Evolutionary conservation across 1,140 invertebrate genomes (phyloP), one percentile per base, ranked within the genome.

Genomic region (Coenobita brevimanus): DNA sequence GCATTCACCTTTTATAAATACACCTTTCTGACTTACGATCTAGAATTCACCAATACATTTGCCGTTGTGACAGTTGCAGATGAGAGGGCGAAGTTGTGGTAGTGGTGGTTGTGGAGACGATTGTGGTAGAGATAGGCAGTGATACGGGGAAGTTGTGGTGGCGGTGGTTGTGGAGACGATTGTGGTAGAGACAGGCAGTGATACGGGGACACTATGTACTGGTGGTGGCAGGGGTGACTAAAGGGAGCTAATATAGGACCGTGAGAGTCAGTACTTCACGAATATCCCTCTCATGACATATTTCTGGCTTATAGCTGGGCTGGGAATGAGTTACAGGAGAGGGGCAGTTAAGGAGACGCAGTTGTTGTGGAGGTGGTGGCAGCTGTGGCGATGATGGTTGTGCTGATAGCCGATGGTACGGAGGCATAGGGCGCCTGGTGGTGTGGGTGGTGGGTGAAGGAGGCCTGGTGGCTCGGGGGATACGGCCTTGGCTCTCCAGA

Each of bases 301-400:
- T n/a, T n/a, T n/a, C n/a, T n/a, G n/a, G n/a, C n/a, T n/a, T n/a
- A n/a, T n/a, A n/a, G n/a, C n/a, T n/a, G n/a, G n/a, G n/a, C n/a
- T n/a, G n/a, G n/a, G n/a, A n/a, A n/a, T n/a, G n/a, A n/a, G n/a
- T n/a, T n/a, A n/a, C n/a, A n/a, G n/a, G n/a, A n/a, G n/a, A n/a
- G n/a, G n/a, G n/a, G n/a, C n/a, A n/a, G n/a, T n/a, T n/a, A n/a
- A n/a, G n/a, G n/a, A n/a, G n/a, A n/a, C n/a, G n/a, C n/a, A n/a
- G n/a, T n/a, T n/a, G n/a, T n/a, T n/a, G n/a, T n/a, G n/a, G n/a
- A n/a, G n/a, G 36, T 36, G 6, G 82, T 38, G 6, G 82, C 27
- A 3, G 82, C 73, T 15, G 82, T 69, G 0, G 82, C 69, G 82
- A 75, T 69, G 0, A 84, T 13, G 82, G 82, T 69, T 8, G 82